A percentile compares a stretch with the other conserved stretches of the same genome.
Conservation (phyloP, 2,113 vertebrate species). For the Myotis davidii region DNA sequence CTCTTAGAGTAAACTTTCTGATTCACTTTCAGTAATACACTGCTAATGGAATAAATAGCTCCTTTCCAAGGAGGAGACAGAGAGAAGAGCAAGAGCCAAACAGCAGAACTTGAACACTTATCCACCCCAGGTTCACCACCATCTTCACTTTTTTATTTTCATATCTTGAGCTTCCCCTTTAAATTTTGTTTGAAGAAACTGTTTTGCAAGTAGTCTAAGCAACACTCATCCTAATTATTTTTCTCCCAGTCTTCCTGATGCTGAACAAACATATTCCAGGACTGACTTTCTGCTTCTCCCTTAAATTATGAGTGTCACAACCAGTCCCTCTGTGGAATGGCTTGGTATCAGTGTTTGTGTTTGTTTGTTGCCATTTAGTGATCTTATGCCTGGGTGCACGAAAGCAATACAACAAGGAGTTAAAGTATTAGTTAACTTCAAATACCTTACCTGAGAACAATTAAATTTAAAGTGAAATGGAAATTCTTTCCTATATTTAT, state of each 20-base stretch:
- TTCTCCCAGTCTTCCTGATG: background rate
- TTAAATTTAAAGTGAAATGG: background rate
- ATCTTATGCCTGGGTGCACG: background rate
- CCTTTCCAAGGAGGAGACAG: background rate
- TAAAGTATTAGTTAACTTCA: constrained; percentile 21
- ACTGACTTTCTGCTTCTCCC: background rate
- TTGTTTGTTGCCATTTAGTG: background rate
- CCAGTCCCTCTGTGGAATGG: background rate
- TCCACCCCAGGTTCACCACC: background rate
- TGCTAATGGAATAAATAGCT: background rate
- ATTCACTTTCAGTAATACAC: background rate
- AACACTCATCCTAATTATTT: background rate
- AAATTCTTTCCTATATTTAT: background rate
- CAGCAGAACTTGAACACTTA: background rate
- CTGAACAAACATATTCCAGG: background rate
- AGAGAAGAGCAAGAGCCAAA: background rate
- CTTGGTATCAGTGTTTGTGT: background rate
- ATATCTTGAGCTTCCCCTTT: background rate
- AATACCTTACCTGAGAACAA: background rate
- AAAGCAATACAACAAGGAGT: background rate
- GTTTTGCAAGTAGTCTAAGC: constrained; percentile 1
- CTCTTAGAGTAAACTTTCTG: constrained; percentile 22
- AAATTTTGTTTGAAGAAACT: background rate
- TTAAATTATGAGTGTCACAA: constrained; percentile 1
- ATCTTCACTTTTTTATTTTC: background rate